Percentiles rank a stretch among this genome's conserved stretches.
Evolutionary conservation across 2,888 invertebrate genomes (phyloP).

Genomic region (Amiota mariae): DNA sequence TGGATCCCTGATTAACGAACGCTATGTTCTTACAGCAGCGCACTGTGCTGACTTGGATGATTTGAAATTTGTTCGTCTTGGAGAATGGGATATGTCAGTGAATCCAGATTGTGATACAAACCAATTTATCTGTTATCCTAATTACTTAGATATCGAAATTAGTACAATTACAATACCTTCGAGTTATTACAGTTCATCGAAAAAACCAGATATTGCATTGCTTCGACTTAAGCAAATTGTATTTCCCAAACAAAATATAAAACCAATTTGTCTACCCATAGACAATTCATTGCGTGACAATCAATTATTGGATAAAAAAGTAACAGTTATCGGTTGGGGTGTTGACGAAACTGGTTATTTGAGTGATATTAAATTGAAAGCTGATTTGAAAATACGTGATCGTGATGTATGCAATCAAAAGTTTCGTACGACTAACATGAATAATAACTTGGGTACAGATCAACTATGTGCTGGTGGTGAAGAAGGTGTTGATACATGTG

Average conservation of each 20-base stretch:
- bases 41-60: not conserved
- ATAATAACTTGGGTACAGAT: not conserved
- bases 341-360: not conserved
- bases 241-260: not conserved
- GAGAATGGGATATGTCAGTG: conserved; percentile 10
- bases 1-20: conserved; percentile 7
- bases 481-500: not conserved
- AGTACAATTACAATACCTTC: not conserved
- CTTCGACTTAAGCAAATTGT: not conserved
- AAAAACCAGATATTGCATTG: not conserved
- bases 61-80: not conserved
- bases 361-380: not conserved
- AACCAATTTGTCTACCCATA: conserved; percentile 1
- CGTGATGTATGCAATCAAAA: not conserved
- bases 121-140: not conserved
- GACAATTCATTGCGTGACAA: not conserved
- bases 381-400: not conserved
- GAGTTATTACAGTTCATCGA: not conserved
- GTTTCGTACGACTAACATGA: not conserved
- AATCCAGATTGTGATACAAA: conserved; percentile 5
- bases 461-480: conserved; percentile 8
- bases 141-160: not conserved
- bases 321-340: conserved; percentile 16
- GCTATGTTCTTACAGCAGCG: conserved; percentile 10
- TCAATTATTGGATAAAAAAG: not conserved